Base-by-base conservation (phyloP, 2,113 vertebrate genomes). In the Scomber scombrus region DNA sequence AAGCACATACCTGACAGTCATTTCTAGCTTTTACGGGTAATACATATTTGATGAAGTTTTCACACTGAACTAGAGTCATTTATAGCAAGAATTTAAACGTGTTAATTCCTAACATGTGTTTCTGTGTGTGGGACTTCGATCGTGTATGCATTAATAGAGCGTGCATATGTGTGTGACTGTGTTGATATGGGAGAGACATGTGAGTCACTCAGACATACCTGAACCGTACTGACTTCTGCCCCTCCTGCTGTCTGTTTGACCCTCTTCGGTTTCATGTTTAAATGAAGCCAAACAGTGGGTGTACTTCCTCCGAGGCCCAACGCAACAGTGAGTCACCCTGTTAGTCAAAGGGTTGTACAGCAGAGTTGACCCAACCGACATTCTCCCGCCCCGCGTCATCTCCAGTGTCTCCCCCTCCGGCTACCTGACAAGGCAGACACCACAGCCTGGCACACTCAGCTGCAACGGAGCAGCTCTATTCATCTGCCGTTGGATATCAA, bases 291-390 rank as follows among this genome's bases (percentile, higher is more conserved):
- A 85, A 76, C 69, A 10, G 58, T 51, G 63, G 60, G 34, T 80
- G 46, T 47, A 18, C 60, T 63, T 79, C 57, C 52, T 26, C 66
- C 8, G 45, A 61, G 70, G 61, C 62, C 73, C 52, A 26, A 52
- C 84, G 70, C 83, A 21, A 29, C 70, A 18, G 45, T 88, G 88
- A 91, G 57, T 91, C 91, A 89, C 64, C 57, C 71, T 45, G 79
- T 85, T 88, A 83, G 84, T 89, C 80, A 84, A 81, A 87, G 49
- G 70, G 70, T 65, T 71, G 55, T 73, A 52, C 63, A 65, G 65
- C 76, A 62, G 71, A 65, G 31, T 60, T 88, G 89, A 90, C 85
- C 89, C 81, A 63, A 76, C 78, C 80, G 45, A 78, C 80, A 84
- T 85, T 68, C 64, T 50, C 49, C 62, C 78, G 70, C 75, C 75